Base-by-base conservation (phyloP, 2,113 vertebrate species). In the Climacteris rufus region DNA sequence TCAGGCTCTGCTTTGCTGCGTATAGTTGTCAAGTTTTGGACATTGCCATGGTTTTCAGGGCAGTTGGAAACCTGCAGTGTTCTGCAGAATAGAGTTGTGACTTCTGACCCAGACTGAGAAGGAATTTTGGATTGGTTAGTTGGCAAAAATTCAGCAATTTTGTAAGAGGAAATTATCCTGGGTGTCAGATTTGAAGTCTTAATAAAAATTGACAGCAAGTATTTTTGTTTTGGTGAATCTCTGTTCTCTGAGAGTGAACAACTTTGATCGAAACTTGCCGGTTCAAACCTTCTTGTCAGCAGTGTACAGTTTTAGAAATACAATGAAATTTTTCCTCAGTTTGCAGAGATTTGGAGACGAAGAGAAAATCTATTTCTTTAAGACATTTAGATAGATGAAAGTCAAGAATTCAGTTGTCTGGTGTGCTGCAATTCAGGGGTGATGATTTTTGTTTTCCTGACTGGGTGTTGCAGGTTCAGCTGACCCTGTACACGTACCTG, bases 401-500 rank as follows among this genome's bases (percentile, higher is more conserved):
- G 3, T 5, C 56, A 65, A 35, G n/a, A 70, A 33, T 24, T 42
- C 14, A 13, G 24, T 78, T 91, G 23, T 31, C 27, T 50, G 45
- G 13, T 5, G 2, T 66, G 54, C 39, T 83, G 35, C 33, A 20
- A 2, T 84, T 66, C 35, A 74, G 18, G 9, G 64, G 21, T 74
- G 42, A 13, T 70, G 53, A 9, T 42, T 63, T 90, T 61, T 70
- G 8, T 3, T 86, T 77, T 95, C 30, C 52, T 85, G 20, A 10
- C 71, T 94, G 83, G 85, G 28, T 89, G 61, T 30, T 97, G 7
- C 93, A 99, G 99, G 99, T 99, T 79, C 99, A 99, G 89, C 87
- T 99, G 97, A 98, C 96, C 44, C 98, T 99, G 35, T 99, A 99
- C 96, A 99, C 99, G 42, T 99, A 99, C 89, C 94, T 99, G 47